Evolutionary conservation across 2,113 vertebrate species (phyloP).

Genomic region (Phrynosoma platyrhinos): DNA sequence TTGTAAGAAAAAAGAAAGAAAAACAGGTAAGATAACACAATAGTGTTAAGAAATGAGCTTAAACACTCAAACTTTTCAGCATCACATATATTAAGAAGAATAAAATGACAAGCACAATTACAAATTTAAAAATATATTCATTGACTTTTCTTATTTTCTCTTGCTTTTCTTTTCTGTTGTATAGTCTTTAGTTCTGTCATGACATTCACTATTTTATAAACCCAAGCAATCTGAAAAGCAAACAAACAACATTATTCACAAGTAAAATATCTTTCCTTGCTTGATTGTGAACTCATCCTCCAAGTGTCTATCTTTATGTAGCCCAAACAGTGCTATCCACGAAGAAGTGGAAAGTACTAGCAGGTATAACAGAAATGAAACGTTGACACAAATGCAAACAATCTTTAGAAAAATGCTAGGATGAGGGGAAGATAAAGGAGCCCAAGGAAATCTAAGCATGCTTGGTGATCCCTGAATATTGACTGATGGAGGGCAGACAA

Average conservation of each 20-base stretch:
- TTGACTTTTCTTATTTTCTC: slow-evolving; percentile 75
- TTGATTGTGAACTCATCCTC: neutral
- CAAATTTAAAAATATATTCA: slow-evolving; percentile 29
- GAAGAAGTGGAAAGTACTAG: neutral
- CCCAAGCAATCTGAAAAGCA: slow-evolving; percentile 86
- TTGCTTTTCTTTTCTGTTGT: slow-evolving; percentile 82
- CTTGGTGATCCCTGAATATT: neutral
- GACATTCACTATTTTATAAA: slow-evolving; percentile 86
- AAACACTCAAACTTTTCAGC: neutral
- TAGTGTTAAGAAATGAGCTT: neutral
- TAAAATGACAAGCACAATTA: neutral
- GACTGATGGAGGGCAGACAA: neutral
- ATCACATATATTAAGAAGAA: neutral
- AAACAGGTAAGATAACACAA: neutral
- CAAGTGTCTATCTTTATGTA: neutral
- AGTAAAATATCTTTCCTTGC: neutral
- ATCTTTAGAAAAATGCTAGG: neutral
- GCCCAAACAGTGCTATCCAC: neutral
- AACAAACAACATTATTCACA: slow-evolving; percentile 12
- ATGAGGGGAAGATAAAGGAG: neutral
- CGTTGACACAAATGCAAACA: neutral
- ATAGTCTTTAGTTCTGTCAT: slow-evolving; percentile 91
- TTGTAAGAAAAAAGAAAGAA: neutral
- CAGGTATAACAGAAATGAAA: neutral
- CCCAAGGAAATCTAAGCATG: neutral